Evolutionary conservation across 2,888 invertebrate species (phyloP).

Genomic region (Coenonympha glycerion): DNA sequence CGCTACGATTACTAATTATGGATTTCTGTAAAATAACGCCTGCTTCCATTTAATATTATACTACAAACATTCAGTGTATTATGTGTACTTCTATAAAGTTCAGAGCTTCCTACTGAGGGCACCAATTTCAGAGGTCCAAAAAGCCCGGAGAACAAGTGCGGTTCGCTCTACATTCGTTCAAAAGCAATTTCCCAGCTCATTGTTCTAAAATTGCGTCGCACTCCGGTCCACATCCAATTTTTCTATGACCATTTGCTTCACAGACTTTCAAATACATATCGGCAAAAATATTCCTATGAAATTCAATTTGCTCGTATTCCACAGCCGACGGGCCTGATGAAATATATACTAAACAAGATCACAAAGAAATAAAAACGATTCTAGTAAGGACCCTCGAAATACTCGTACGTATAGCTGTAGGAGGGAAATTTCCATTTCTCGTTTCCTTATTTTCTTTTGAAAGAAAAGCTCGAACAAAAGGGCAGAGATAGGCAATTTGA

Average conservation of each 20-base stretch:
- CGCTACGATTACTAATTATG: no score
- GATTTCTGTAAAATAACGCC: no score
- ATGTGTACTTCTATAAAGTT: background rate
- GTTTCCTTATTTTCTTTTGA: constrained; percentile 6
- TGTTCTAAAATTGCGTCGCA: constrained; percentile 62
- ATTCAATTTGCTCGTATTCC: constrained; percentile 13
- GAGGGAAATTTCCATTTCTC: constrained; percentile 8
- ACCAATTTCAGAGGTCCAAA: constrained; percentile 2
- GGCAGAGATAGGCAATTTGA: background rate
- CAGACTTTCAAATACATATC: constrained; percentile 43
- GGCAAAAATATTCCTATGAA: constrained; percentile 35
- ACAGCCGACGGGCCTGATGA: constrained; percentile 10
- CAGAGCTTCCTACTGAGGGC: background rate
- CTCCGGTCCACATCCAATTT: constrained; percentile 36
- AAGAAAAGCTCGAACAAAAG: background rate
- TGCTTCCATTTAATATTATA: no score
- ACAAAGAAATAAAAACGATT: constrained; percentile 16
- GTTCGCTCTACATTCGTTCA: constrained; percentile 34
- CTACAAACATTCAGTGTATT: no score
- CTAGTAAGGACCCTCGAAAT: constrained; percentile 4
- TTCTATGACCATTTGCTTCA: constrained; percentile 41
- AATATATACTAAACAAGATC: constrained; percentile 15
- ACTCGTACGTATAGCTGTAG: no score
- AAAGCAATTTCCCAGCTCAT: constrained; percentile 64
- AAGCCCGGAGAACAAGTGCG: constrained; percentile 6